A percentile compares a stretch with the other conserved stretches of the same genome.
phyloP scores from a whole-genome alignment of 2,888 invertebrate species.

The Portevinia maculata region DNA sequence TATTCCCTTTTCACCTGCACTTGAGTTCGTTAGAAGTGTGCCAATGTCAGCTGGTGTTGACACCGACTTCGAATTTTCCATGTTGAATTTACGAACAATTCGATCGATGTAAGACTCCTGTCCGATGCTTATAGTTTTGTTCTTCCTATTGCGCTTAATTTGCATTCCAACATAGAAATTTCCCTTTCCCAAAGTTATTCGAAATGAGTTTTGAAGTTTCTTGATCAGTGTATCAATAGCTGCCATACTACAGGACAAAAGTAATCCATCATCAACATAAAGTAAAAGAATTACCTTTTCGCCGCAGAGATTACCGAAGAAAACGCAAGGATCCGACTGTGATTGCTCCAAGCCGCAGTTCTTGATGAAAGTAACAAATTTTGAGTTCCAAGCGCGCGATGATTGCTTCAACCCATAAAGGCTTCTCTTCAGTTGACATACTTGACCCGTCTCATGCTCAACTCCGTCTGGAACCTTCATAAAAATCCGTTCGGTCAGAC shows the following conservation, averaged over 20 bases:
- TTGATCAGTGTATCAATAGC: constrained; percentile 15
- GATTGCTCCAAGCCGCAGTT: too few species aligned
- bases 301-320: constrained; percentile 1
- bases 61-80: constrained; percentile 11
- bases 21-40: constrained; percentile 7
- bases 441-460: neutral
- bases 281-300: constrained; percentile 26
- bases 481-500: neutral
- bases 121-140: too few species aligned
- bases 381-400: too few species aligned
- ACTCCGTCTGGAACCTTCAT: constrained; percentile 9
- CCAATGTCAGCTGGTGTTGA: constrained; percentile 14
- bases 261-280: too few species aligned
- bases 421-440: constrained; percentile 16
- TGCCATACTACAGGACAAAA: constrained; percentile 16
- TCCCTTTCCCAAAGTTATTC: too few species aligned
- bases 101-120: too few species aligned
- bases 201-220: too few species aligned
- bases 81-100: constrained; percentile 32
- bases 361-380: too few species aligned
- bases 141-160: too few species aligned
- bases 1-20: neutral
- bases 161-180: too few species aligned
- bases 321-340: constrained; percentile 1
- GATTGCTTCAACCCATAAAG: too few species aligned